Base-by-base conservation (phyloP, 2,113 vertebrate genomes). In the Pundamilia nyererei region DNA sequence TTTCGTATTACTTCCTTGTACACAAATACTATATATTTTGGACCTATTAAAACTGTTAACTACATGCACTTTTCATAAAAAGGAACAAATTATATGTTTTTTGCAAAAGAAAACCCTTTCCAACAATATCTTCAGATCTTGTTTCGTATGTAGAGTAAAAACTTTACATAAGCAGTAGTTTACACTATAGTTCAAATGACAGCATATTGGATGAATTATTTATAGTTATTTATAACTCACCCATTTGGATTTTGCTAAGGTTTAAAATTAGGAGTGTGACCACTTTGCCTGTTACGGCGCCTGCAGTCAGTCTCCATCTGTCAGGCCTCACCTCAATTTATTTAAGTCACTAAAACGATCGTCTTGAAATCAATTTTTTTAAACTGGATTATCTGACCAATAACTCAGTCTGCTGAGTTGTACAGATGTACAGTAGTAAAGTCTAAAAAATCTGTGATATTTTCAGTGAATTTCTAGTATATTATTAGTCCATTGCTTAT, bases 201-300 rank as follows among this genome's bases (percentile, higher is more conserved):
- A 5, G 68, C 24, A 72, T 17, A 10, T 0, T 29, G 9, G 9
- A 10, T 72, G 21, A 72, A 0, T 72, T 47, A 38, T 65, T 65
- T 65, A 38, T 65, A 65, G 4, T 13, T 72, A 72, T 47, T 72
- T 29, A 72, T 72, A 72, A 72, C 40, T 29, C 6, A 72, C 21
- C 3, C 9, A 47, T 45, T 47, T 17, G 40, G 40, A 17, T 72
- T 72, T 47, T 45, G 21, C 40, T 11, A 29, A 17, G 40, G 14
- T 26, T 72, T 45, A 17, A 72, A 72, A 47, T 72, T 72, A 29
- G 14, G 68, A 72, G 21, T 11, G 10, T 17, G 13, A 17, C 40
- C 14, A 72, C 14, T 72, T 72, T 65, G 33, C 0, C 33, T 70
- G 35, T 1, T n/a, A 21, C 1, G 2, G 7, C 3, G 0, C 12